Conservation (phyloP, 2,888 invertebrate species). For the Hypomecis punctinalis region DNA sequence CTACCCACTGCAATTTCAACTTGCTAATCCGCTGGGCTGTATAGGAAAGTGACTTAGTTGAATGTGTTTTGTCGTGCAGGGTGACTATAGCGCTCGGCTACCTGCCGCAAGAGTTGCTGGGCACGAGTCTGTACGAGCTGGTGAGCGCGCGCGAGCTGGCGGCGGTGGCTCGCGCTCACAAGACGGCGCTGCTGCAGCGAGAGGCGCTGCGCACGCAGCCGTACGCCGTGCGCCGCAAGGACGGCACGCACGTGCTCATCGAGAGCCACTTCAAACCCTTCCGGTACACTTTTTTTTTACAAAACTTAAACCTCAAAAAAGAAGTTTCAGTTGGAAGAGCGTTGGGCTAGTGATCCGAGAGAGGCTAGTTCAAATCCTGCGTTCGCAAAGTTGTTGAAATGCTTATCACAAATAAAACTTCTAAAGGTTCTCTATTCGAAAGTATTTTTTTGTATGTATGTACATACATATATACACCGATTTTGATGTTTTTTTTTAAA, state of each 20-base stretch:
- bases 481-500: too few relatives aligned
- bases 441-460: too few relatives aligned
- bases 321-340: too few relatives aligned
- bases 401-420: too few relatives aligned
- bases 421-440: too few relatives aligned
- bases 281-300: conserved; percentile 68
- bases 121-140: conserved; percentile 97
- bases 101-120: conserved; percentile 96
- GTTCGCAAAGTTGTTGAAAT: too few relatives aligned
- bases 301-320: too few relatives aligned
- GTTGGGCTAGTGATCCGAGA: too few relatives aligned
- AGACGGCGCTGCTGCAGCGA: conserved; percentile 88
- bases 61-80: conserved; percentile 78
- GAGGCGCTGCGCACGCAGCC: conserved; percentile 88
- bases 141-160: conserved; percentile 91
- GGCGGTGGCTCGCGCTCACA: conserved; percentile 92
- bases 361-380: too few relatives aligned
- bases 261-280: conserved; percentile 96
- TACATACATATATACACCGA: too few relatives aligned
- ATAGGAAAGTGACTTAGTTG: neutral
- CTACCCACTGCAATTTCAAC: too few relatives aligned
- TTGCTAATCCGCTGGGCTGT: too few relatives aligned
- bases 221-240: conserved; percentile 92
- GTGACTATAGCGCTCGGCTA: conserved; percentile 95
- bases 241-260: conserved; percentile 89